Percentiles rank a stretch among this genome's conserved stretches.
These are phyloP conservation scores for Gymnothorax reevesii DNA, from an alignment of 2,797 vertebrate species.

Conservation along the genomic window DNA sequence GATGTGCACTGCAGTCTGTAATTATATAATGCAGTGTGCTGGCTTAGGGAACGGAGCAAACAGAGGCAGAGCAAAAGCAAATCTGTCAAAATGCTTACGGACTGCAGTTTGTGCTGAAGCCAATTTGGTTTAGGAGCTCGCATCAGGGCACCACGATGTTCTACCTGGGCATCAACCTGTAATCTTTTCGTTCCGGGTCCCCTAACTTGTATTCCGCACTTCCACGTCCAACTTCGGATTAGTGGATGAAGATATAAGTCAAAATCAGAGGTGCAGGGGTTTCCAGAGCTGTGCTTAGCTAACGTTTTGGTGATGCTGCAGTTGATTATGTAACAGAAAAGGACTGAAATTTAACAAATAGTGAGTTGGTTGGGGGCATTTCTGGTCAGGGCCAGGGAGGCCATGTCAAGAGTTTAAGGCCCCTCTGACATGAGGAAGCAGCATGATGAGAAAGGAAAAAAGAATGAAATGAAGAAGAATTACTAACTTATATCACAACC, in stretches of 20 bases:
- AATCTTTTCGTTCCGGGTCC: not conserved
- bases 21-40: too few species aligned
- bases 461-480: not conserved
- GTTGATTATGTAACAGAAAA: constrained; percentile 68
- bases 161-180: not conserved
- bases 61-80: too few species aligned
- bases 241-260: constrained; percentile 55
- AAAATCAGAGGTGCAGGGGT: constrained; percentile 68
- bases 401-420: constrained; percentile 32
- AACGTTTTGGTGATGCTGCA: constrained; percentile 43
- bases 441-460: not conserved
- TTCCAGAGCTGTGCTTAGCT: constrained; percentile 54
- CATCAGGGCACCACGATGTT: not conserved
- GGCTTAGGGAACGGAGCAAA: too few species aligned
- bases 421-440: constrained; percentile 19
- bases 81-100: too few species aligned
- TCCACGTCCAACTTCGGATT: constrained; percentile 27
- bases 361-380: constrained; percentile 47
- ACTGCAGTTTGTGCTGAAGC: not conserved
- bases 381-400: constrained; percentile 49
- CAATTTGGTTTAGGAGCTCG: not conserved
- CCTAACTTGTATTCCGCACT: not conserved
- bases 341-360: constrained; percentile 62
- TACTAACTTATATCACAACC: not conserved
- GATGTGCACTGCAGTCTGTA: too few species aligned